Evolutionary conservation across 2,797 vertebrate genomes (phyloP).

Genomic region (Coregonus suidteri): DNA sequence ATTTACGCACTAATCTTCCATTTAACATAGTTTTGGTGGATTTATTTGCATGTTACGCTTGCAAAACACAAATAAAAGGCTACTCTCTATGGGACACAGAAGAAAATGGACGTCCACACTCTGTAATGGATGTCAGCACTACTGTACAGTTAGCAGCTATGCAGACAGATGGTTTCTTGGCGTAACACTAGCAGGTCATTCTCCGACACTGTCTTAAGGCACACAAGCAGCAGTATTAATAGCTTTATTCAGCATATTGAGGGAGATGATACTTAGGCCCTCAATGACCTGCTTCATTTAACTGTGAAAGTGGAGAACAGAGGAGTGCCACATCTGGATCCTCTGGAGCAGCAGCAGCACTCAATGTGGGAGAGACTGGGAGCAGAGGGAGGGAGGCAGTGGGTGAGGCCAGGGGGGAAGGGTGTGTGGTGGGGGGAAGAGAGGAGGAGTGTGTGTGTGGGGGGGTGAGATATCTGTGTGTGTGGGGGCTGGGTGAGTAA

Average conservation of each 20-base stretch:
- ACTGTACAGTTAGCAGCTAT: constrained; percentile 4
- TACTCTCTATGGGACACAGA: constrained; percentile 12
- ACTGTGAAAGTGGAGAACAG: constrained; percentile 39
- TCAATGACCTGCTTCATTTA: constrained; percentile 44
- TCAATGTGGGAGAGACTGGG: constrained; percentile 33
- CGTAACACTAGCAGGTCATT: constrained; percentile 14
- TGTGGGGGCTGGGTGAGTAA: neutral
- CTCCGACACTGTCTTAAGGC: constrained; percentile 23
- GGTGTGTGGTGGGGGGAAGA: neutral
- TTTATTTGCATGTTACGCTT: too few relatives aligned
- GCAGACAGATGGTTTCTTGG: constrained; percentile 26
- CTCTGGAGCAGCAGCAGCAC: constrained; percentile 6
- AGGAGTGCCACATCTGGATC: constrained; percentile 47
- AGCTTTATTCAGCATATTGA: constrained; percentile 59
- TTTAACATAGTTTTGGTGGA: constrained; percentile 32
- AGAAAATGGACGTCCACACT: neutral
- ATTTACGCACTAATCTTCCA: neutral
- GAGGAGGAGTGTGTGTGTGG: neutral
- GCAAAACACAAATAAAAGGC: neutral
- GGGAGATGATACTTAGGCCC: constrained; percentile 30
- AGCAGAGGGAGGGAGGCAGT: constrained; percentile 31
- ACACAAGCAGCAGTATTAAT: constrained; percentile 42
- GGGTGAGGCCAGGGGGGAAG: constrained; percentile 9
- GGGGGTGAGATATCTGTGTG: too few relatives aligned
- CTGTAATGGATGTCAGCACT: constrained; percentile 45